These are phyloP conservation scores for Ophraella communa DNA, from an alignment of 2,888 invertebrate species.

Conservation along the genomic window DNA sequence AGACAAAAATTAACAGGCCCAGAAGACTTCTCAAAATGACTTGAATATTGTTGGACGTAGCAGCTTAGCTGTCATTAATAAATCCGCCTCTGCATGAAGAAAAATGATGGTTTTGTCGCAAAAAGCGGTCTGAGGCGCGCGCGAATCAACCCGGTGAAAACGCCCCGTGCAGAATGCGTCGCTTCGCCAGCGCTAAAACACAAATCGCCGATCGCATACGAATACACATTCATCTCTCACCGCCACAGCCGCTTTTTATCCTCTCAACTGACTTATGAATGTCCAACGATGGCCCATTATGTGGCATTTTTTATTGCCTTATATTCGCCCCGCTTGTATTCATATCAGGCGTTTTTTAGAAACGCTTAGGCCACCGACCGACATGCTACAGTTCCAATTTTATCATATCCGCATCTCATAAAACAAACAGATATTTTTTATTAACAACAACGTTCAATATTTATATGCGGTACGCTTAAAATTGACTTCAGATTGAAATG, in stretches of 20 bases:
- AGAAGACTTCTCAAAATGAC: not conserved
- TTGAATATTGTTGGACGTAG: not conserved
- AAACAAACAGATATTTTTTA: not conserved
- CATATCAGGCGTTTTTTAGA: conserved; percentile 40
- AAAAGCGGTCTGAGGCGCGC: conserved; percentile 50
- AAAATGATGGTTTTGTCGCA: conserved; percentile 31
- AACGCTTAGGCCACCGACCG: conserved; percentile 15
- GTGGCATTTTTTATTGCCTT: conserved; percentile 45
- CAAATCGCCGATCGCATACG: conserved; percentile 58
- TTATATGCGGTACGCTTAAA: too few relatives aligned
- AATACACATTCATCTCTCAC: conserved; percentile 57
- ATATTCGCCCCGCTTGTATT: conserved; percentile 47
- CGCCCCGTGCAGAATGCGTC: conserved; percentile 56
- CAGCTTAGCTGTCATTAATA: conserved; percentile 13
- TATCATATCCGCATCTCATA: conserved; percentile 12
- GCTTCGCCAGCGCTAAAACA: conserved; percentile 59
- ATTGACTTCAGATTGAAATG: too few relatives aligned
- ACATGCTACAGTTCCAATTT: conserved; percentile 5
- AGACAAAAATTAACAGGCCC: too few relatives aligned
- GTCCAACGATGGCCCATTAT: conserved; percentile 47
- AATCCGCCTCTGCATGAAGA: conserved; percentile 40
- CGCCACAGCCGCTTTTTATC: conserved; percentile 51
- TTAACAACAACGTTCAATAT: not conserved
- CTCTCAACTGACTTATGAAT: conserved; percentile 56
- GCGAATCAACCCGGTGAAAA: conserved; percentile 46